Evolutionary conservation across 2,888 invertebrate species (phyloP).

Genomic region (Petrophora chlorosata): DNA sequence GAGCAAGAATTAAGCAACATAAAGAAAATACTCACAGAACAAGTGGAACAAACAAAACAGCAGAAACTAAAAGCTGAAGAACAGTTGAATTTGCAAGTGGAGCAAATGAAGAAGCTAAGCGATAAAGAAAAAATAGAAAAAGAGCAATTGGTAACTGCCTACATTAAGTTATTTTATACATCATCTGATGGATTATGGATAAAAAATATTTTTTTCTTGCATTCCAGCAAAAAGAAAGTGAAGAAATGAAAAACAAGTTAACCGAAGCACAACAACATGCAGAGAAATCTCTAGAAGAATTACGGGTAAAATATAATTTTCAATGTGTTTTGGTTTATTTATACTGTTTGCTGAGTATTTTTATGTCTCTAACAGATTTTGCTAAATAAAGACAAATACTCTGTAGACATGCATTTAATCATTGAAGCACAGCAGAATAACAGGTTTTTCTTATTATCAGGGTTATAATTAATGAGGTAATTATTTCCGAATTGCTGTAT

Average conservation of each 20-base stretch:
- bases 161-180: too few species aligned
- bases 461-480: too few species aligned
- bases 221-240: slow-evolving; percentile 64
- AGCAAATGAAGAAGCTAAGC: slow-evolving; percentile 66
- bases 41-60: slow-evolving; percentile 70
- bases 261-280: slow-evolving; percentile 61
- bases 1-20: slow-evolving; percentile 65
- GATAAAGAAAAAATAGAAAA: slow-evolving; percentile 67
- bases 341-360: too few species aligned
- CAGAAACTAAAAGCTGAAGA: slow-evolving; percentile 63
- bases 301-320: slow-evolving; percentile 57
- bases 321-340: too few species aligned
- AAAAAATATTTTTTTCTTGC: not conserved
- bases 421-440: too few species aligned
- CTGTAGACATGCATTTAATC: too few species aligned
- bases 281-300: slow-evolving; percentile 55
- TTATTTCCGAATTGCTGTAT: too few species aligned
- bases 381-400: not conserved
- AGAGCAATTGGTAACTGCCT: slow-evolving; percentile 63
- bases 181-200: too few species aligned
- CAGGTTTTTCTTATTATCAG: too few species aligned
- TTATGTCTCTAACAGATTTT: not conserved
- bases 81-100: slow-evolving; percentile 60
- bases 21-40: slow-evolving; percentile 61
- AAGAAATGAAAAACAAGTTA: slow-evolving; percentile 62